Evolutionary conservation across 2,888 invertebrate genomes (phyloP).

Genomic region (Sarcophaga caerulescens): DNA sequence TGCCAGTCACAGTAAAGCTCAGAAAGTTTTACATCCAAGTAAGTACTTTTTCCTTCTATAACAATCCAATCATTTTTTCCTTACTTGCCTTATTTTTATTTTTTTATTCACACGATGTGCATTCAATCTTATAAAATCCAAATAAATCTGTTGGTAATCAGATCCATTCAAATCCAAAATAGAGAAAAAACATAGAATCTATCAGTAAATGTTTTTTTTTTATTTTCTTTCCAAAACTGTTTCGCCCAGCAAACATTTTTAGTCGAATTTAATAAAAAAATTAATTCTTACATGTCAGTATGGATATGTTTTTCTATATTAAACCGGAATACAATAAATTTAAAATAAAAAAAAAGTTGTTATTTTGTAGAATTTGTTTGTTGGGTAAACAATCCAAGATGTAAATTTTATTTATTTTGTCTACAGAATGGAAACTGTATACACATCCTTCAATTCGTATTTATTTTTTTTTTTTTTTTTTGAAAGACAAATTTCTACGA

Average conservation of each 20-base stretch:
- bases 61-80: not conserved
- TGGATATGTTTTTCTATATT: no score
- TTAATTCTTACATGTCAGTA: no score
- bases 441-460: slow-evolving; percentile 21
- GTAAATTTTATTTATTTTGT: not conserved
- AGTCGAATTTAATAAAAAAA: not conserved
- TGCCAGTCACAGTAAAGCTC: slow-evolving; percentile 99
- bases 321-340: not conserved
- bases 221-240: not conserved
- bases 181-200: not conserved
- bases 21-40: slow-evolving; percentile 99
- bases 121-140: slow-evolving; percentile 29
- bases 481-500: slow-evolving; percentile 39
- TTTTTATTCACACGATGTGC: not conserved
- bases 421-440: not conserved
- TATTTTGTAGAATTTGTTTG: not conserved
- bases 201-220: not conserved
- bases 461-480: slow-evolving; percentile 10
- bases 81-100: not conserved
- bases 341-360: not conserved
- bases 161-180: slow-evolving; percentile 5
- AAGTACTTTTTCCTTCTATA: slow-evolving; percentile 82
- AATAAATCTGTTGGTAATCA: slow-evolving; percentile 49
- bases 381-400: not conserved
- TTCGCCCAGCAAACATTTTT: not conserved